A percentile compares a stretch with the other conserved stretches of the same genome.
These are phyloP conservation scores for Thysanoteuthis rhombus DNA, from an alignment of 2,888 invertebrate genomes.

Conservation along the genomic window DNA sequence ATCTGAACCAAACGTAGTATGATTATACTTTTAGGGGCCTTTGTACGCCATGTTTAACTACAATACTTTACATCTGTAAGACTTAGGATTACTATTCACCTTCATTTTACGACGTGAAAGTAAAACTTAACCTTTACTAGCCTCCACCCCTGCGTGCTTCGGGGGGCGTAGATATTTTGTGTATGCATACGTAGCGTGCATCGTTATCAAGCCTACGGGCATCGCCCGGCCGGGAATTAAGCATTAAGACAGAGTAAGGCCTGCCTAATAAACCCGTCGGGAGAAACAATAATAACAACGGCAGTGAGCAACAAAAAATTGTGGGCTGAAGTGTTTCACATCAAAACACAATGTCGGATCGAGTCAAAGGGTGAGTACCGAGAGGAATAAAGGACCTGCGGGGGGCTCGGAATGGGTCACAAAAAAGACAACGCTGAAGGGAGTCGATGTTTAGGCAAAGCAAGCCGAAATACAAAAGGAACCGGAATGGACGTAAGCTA, in stretches of 20 bases:
- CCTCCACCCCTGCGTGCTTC: no score
- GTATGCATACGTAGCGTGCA: background rate
- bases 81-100: no score
- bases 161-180: no score
- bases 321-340: background rate
- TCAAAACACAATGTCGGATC: constrained; percentile 12
- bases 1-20: no score
- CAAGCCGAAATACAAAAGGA: background rate
- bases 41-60: no score
- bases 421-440: background rate
- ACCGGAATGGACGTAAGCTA: background rate
- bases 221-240: background rate
- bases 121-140: no score
- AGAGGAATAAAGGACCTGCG: background rate
- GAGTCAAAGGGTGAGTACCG: background rate
- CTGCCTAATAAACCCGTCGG: background rate
- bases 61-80: no score
- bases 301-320: background rate
- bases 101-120: no score
- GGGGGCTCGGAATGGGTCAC: background rate
- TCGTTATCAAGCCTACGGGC: background rate
- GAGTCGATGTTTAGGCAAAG: background rate
- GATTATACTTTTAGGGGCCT: no score
- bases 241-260: background rate
- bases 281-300: background rate